Conservation (phyloP, 1,140 invertebrate species). For the Laodelphax striatellus region DNA sequence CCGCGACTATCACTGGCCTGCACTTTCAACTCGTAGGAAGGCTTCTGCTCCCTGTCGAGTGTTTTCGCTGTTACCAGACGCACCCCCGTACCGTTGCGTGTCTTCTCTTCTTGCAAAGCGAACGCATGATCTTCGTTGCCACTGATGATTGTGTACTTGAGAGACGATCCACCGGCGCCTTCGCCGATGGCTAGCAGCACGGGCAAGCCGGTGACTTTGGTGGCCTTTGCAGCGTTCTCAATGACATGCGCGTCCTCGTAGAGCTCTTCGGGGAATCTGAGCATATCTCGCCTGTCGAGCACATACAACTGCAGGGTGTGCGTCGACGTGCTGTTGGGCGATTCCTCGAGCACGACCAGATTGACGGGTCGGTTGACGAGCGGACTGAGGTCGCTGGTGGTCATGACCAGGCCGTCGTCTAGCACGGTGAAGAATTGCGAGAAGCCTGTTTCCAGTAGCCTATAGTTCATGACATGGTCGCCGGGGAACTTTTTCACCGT, state of each 20-base stretch:
- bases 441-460: slow-evolving; percentile 60
- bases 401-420: slow-evolving; percentile 82
- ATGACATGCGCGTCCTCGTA: slow-evolving; percentile 48
- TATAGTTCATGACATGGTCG: slow-evolving; percentile 42
- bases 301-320: slow-evolving; percentile 72
- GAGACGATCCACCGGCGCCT: slow-evolving; percentile 36
- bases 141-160: slow-evolving; percentile 64
- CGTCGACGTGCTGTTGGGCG: slow-evolving; percentile 60
- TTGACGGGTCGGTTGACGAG: slow-evolving; percentile 68
- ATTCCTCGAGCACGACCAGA: slow-evolving; percentile 67
- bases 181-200: slow-evolving; percentile 42
- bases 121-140: slow-evolving; percentile 59
- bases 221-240: slow-evolving; percentile 61
- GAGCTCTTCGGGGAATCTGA: slow-evolving; percentile 57
- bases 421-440: slow-evolving; percentile 76
- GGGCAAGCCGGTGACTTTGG: slow-evolving; percentile 52
- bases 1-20: slow-evolving; percentile 61
- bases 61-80: slow-evolving; percentile 55
- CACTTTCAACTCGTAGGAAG: slow-evolving; percentile 55
- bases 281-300: slow-evolving; percentile 63
- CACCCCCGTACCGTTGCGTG: slow-evolving; percentile 46
- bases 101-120: slow-evolving; percentile 45
- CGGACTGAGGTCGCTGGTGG: slow-evolving; percentile 66
- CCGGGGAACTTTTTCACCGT: slow-evolving; percentile 59
- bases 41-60: slow-evolving; percentile 57